Evolutionary conservation across 2,888 invertebrate species (phyloP), one percentile per base, ranked within the genome.

Genomic region (Rhagium mordax): DNA sequence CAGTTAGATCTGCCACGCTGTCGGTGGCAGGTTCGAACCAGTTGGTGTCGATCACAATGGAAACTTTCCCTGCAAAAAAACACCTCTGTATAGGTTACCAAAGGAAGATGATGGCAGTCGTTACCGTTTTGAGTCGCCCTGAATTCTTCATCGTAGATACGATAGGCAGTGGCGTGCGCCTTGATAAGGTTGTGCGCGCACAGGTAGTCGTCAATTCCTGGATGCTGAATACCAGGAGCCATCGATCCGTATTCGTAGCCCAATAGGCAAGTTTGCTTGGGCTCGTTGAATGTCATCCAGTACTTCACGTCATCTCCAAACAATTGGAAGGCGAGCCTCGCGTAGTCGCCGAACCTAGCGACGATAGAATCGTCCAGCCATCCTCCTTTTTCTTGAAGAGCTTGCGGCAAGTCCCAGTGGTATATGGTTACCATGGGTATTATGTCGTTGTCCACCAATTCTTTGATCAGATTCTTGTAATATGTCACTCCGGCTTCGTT

Each of bases 141-240:
- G 80, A 90, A 94, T 78, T 90, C 87, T 49, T 88, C 85, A 70
- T 92, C 88, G 82, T 93, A 94, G 33, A 93, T 82, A 67, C 89
- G 89, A 82, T 92, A 94, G 0, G 89, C 92, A 64, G 88, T 89
- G 0, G 92, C 92, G 83, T 94, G 94, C 0, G 92, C 91, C 72
- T 91, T 86, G n/a, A 94, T 84, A 68, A 92, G 86, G 80, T 92
- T 91, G 82, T 93, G 92, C 0, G 88, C 88, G 73, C 92, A 93
- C 62, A 90, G 83, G 84, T 94, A 94, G 59, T 90, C 90, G 0
- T 89, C 91, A 16, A 90, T 81, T 3, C 91, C 91, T 53, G 71
- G 71, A 10, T 74, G 48, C 16, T 81, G 78, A 27, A 90, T 73
- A 2, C 79, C 83, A 2, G 88, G 88, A 3, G 87, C 86, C 18